Evolutionary conservation across 1,140 invertebrate species (phyloP), one percentile per base, ranked within the genome.

Genomic region (Galendromus occidentalis): DNA sequence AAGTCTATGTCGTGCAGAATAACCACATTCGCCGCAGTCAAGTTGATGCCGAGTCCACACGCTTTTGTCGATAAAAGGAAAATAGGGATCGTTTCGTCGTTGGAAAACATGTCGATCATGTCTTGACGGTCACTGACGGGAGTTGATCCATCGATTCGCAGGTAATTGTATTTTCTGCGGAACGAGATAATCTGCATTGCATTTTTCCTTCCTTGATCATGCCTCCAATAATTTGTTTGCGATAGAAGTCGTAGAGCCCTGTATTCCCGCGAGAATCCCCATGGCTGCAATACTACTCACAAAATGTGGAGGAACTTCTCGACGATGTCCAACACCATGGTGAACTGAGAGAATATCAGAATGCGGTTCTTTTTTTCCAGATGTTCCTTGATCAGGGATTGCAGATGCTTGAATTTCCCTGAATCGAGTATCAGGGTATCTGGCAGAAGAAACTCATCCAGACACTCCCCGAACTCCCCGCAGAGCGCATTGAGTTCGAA

Each of bases 401-500:
- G 79, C 17, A 82, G 69, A 30, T 74, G 68, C 29, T 72, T 65
- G 69, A 81, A 79, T 71, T 83, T 82, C 25, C 79, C 79, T 9
- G 80, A 82, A 30, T 77, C 72, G 6, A 74, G 47, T 18, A 82
- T 75, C 18, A 73, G 59, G 7, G 77, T 70, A 51, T 74, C 68
- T 30, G 74, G 71, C 22, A 81, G 67, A 4, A 69, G 68, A 69
- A 70, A 78, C 64, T 71, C 67, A 2, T 73, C 72, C 14, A 79
- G 45, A 66, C 71, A 64, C 55, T 64, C 75, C 84, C 83, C 70
- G 70, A 82, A 84, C 18, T 77, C 75, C 65, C 80, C 76, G 44
- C 87, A 85, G 17, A 92, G 74, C 68, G 85, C 82, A 75, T 89
- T 85, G 65, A 96, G 84, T 72, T 93, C 86, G 76, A 91, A 95